phyloP scores from a whole-genome alignment of 2,113 vertebrate species.

The Microcebus murinus region DNA sequence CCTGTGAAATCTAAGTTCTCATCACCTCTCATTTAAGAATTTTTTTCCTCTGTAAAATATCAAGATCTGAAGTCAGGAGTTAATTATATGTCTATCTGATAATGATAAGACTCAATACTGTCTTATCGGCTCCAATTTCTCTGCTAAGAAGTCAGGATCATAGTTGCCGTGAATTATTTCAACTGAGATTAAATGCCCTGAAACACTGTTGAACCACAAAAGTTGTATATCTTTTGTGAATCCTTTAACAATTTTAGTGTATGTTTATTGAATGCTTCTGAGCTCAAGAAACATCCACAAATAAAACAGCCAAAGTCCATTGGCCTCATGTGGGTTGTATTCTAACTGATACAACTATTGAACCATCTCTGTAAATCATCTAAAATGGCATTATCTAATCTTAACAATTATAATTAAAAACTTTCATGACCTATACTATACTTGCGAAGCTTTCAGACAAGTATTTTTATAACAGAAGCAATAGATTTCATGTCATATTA shows the following conservation, averaged over 20 bases:
- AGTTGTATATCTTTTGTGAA: background rate
- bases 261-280: background rate
- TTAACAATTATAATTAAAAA: background rate
- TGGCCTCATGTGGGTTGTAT: background rate
- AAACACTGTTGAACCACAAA: background rate
- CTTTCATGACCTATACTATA: background rate
- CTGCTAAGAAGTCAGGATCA: background rate
- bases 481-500: background rate
- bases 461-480: background rate
- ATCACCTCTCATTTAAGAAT: background rate
- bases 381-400: background rate
- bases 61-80: background rate
- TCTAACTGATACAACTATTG: background rate
- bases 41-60: background rate
- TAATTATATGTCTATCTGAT: background rate
- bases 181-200: background rate
- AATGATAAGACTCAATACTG: background rate
- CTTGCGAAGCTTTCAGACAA: background rate
- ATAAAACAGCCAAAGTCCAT: background rate
- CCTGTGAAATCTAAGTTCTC: background rate
- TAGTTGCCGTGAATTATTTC: background rate
- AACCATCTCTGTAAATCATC: background rate
- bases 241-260: background rate
- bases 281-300: background rate
- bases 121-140: background rate